Evolutionary conservation across 1,140 invertebrate genomes (phyloP).

Genomic region (Papilio aristodemus): DNA sequence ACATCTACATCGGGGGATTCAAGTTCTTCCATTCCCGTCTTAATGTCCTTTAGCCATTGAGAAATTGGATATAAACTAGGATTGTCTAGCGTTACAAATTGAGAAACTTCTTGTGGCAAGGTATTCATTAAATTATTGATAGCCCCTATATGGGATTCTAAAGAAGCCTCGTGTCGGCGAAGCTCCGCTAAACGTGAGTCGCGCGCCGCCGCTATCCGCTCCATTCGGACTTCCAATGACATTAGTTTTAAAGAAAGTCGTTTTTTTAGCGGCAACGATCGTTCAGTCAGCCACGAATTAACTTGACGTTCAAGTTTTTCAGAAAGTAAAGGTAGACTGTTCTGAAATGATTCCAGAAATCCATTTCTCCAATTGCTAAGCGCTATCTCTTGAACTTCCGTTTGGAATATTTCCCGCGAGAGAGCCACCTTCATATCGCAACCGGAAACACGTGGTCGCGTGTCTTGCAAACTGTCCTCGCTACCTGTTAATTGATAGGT

Average conservation of each 20-base stretch:
- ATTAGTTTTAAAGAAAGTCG: constrained; percentile 61
- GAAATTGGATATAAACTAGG: constrained; percentile 60
- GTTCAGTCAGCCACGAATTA: constrained; percentile 56
- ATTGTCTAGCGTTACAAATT: constrained; percentile 50
- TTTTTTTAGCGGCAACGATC: constrained; percentile 48
- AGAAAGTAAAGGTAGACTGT: constrained; percentile 48
- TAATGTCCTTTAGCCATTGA: constrained; percentile 49
- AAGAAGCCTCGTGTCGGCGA: constrained; percentile 50
- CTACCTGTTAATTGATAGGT: constrained; percentile 33
- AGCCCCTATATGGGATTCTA: constrained; percentile 59
- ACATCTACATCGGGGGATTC: constrained; percentile 44
- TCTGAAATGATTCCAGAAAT: constrained; percentile 60
- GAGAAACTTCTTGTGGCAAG: constrained; percentile 49
- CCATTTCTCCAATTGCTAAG: constrained; percentile 63
- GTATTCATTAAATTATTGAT: constrained; percentile 52
- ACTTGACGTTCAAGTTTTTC: constrained; percentile 53
- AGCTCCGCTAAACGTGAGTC: constrained; percentile 55
- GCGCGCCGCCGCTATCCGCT: constrained; percentile 52
- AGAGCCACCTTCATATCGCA: constrained; percentile 41
- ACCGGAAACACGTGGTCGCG: constrained; percentile 27
- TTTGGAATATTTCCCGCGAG: constrained; percentile 53
- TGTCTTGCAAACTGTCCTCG: constrained; percentile 30
- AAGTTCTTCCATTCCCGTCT: constrained; percentile 47
- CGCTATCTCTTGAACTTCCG: constrained; percentile 54
- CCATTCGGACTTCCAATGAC: constrained; percentile 56